A percentile compares a stretch with the other conserved stretches of the same genome.
Evolutionary conservation across 2,113 vertebrate genomes (phyloP).

Genomic region (Tor tambroides): DNA sequence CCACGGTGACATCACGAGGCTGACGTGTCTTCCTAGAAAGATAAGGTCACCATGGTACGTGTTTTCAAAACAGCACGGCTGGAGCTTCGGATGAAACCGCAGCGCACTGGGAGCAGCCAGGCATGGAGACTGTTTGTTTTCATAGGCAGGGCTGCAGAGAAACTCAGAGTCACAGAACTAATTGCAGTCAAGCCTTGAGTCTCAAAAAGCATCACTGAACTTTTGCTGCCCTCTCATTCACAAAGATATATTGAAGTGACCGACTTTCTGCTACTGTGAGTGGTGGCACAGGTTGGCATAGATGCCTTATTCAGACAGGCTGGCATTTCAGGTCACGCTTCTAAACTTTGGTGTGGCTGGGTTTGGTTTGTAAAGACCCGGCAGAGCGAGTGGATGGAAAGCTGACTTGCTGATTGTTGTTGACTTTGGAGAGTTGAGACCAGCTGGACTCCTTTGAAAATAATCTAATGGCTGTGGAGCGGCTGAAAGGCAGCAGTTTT

Average conservation of each 20-base stretch:
- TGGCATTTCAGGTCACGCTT: constrained; percentile 17
- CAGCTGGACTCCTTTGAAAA: constrained; percentile 52
- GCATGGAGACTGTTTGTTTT: constrained; percentile 1
- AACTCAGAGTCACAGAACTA: constrained; percentile 9
- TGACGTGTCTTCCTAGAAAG: constrained; percentile 37
- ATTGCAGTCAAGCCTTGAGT: not conserved
- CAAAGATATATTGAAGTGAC: constrained; percentile 29
- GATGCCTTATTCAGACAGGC: constrained; percentile 48
- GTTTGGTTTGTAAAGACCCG: constrained; percentile 3
- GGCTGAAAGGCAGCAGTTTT: constrained; percentile 58
- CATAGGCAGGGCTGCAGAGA: not conserved
- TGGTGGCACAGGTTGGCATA: constrained; percentile 30
- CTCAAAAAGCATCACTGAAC: not conserved
- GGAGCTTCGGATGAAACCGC: constrained; percentile 40
- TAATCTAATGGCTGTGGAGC: constrained; percentile 30
- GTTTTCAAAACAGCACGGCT: constrained; percentile 41
- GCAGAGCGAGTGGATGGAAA: constrained; percentile 33
- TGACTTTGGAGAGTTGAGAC: constrained; percentile 61
- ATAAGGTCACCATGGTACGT: constrained; percentile 15
- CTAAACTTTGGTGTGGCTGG: constrained; percentile 29
- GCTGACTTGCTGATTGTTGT: constrained; percentile 42
- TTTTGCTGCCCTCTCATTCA: constrained; percentile 21
- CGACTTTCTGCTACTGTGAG: constrained; percentile 38
- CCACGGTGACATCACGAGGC: constrained; percentile 34
- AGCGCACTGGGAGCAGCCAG: not conserved